phyloP scores from a whole-genome alignment of 2,113 vertebrate species.

The Trochalopteron elliotii region DNA sequence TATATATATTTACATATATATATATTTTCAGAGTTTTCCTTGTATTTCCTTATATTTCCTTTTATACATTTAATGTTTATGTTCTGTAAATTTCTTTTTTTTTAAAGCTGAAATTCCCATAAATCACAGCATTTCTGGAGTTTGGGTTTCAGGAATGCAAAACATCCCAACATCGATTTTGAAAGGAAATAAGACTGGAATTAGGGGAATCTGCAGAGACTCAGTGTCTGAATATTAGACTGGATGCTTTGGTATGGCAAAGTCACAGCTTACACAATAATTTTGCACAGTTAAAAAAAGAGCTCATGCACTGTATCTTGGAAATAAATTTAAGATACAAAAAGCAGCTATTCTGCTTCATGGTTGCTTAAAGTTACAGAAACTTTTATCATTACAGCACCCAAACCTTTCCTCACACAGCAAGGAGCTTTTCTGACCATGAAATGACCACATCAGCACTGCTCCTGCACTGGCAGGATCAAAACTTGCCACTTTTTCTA shows the following conservation, averaged over 20 bases:
- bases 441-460: background rate
- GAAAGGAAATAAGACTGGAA: background rate
- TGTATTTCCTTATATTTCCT: background rate
- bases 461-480: background rate
- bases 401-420: background rate
- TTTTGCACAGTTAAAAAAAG: background rate
- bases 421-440: background rate
- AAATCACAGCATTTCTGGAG: background rate
- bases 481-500: accelerated
- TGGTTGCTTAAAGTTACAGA: background rate
- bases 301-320: background rate
- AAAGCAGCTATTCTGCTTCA: background rate
- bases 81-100: background rate
- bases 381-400: background rate
- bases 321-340: background rate
- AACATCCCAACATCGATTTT: background rate
- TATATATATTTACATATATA: accelerated
- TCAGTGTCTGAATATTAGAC: background rate
- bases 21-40: background rate
- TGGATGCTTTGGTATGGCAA: background rate
- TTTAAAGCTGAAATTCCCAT: background rate
- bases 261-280: background rate
- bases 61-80: background rate
- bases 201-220: background rate
- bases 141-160: background rate